A percentile compares a stretch with the other conserved stretches of the same genome.
These are phyloP conservation scores for Plusia festucae DNA, from an alignment of 2,888 invertebrate species.

Conservation along the genomic window DNA sequence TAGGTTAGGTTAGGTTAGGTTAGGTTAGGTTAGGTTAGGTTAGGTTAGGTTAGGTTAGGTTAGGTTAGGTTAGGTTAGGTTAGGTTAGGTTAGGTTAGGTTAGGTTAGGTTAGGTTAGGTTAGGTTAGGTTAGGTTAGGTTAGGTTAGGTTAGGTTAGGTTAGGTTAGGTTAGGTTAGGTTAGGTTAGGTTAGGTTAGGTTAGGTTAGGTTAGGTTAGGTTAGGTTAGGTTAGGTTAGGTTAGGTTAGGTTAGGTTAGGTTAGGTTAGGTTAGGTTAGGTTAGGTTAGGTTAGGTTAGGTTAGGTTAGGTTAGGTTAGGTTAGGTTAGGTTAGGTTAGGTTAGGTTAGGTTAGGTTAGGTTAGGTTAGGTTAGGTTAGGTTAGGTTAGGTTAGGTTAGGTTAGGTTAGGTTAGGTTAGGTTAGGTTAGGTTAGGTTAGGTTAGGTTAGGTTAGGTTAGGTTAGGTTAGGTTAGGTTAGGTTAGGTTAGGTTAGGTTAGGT, in stretches of 20 bases:
- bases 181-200: no score
- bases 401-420: not conserved
- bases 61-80: no score
- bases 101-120: no score
- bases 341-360: conserved; percentile 23
- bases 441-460: conserved; percentile 19
- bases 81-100: no score
- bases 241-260: conserved; percentile 20
- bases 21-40: no score
- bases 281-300: conserved; percentile 19
- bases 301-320: conserved; percentile 14
- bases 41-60: no score
- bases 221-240: conserved; percentile 21
- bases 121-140: no score
- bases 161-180: no score
- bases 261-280: conserved; percentile 20
- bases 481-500: conserved; percentile 23
- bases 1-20: no score
- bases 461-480: conserved; percentile 20
- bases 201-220: conserved; percentile 19
- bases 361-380: conserved; percentile 30
- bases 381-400: conserved; percentile 14
- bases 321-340: conserved; percentile 16
- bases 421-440: conserved; percentile 1
- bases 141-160: no score